Evolutionary conservation across 2,113 vertebrate species (phyloP), one percentile per base, ranked within the genome.

Genomic region (Himantopus leucocephalus): DNA sequence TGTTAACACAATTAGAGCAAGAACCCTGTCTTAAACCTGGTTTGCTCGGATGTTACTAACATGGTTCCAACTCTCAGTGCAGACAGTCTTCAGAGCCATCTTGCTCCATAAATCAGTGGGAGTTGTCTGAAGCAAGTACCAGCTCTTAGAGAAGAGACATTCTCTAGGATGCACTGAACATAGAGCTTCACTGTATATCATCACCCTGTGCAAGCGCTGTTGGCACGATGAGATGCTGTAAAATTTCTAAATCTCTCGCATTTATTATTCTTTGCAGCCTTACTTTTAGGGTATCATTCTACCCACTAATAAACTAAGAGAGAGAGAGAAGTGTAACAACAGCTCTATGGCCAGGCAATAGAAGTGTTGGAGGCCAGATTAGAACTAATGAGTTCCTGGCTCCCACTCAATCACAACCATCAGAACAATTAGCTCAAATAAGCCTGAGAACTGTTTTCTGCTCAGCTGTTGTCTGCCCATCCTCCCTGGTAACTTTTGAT

Each of bases 371-470:
- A 92, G 82, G 82, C 37, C 60, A 90, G 75, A 93, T 83, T 29
- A 80, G 90, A 88, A 88, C 92, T 96, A 94, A 95, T 20, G 94
- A 96, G 90, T 62, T 96, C 67, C 85, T 94, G 96, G 95, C 93
- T 96, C 53, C 67, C 71, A 72, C 53, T 96, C 93, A 91, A 76
- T 62, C 62, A 70, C 67, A 70, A 56, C 67, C 72, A 88, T 76
- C 68, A 88, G 74, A 95, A 82, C 93, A 94, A 96, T 96, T 93
- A 94, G 79, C 93, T 92, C 94, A 77, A 83, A 93, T 41, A 88
- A 96, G 50, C 63, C 72, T 35, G 1, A 74, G 72, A 93, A 93
- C 39, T 6, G 6, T 66, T 85, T 73, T 45, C 90, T 88, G 94
- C 81, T 85, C 75, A 0, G 6, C 47, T 50, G 87, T 77, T 6